Evolutionary conservation across 2,888 invertebrate genomes (phyloP).

Genomic region (Gonocerus acuteangulatus): DNA sequence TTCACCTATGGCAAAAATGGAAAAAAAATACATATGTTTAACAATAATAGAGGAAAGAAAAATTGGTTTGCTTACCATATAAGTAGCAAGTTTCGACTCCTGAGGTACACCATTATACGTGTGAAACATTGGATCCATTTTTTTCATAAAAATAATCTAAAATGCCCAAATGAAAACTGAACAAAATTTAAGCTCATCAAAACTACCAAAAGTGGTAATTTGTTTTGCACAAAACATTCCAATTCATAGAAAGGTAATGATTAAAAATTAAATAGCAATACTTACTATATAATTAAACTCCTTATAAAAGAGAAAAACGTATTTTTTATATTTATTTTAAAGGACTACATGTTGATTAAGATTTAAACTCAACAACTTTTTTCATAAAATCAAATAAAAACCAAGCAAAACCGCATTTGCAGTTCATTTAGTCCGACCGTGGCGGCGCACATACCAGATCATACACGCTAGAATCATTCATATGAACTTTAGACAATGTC

Average conservation of each 20-base stretch:
- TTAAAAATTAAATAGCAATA: too few species aligned
- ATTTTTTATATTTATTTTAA: not conserved
- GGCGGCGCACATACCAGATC: conserved; percentile 23
- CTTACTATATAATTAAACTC: not conserved
- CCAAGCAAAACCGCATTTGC: not conserved
- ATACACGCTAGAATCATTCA: conserved; percentile 25
- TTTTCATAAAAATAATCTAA: conserved; percentile 5
- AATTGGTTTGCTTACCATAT: conserved; percentile 55
- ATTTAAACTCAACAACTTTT: conserved; percentile 7
- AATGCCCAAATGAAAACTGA: not conserved
- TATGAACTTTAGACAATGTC: conserved; percentile 13
- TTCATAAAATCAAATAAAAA: conserved; percentile 5
- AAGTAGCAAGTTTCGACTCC: conserved; percentile 76
- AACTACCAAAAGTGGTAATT: not conserved
- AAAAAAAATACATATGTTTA: not conserved
- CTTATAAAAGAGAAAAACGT: not conserved
- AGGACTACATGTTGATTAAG: conserved; percentile 11
- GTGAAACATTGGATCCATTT: conserved; percentile 69
- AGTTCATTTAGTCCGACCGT: conserved; percentile 22
- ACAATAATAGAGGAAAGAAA: not conserved
- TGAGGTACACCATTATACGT: conserved; percentile 67
- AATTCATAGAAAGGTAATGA: too few species aligned
- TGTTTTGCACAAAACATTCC: too few species aligned
- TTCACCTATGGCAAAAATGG: not conserved
- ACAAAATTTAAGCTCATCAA: not conserved